Evolutionary conservation across 2,113 vertebrate species (phyloP).

Genomic region (Bostrychus sinensis): DNA sequence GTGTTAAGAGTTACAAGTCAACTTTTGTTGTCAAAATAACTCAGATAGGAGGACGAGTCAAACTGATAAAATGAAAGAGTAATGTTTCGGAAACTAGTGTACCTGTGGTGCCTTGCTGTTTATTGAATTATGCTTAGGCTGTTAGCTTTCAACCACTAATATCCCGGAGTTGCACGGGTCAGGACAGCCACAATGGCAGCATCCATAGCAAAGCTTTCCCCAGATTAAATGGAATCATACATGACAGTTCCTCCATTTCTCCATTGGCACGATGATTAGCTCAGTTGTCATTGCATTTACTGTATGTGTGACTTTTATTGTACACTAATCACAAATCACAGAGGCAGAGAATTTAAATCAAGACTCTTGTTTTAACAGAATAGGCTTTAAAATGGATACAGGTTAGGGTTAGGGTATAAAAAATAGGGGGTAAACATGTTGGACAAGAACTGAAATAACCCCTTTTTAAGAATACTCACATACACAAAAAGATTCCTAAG

Average conservation of each 20-base stretch:
- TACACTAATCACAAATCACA: neutral
- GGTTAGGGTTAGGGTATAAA: too few relatives aligned
- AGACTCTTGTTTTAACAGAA: neutral
- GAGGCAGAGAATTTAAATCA: neutral
- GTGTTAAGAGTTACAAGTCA: too few relatives aligned
- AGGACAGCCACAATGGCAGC: neutral
- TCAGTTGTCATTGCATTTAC: neutral
- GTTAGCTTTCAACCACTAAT: neutral
- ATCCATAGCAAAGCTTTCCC: neutral
- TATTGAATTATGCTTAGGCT: too few relatives aligned
- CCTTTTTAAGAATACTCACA: neutral
- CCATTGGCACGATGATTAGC: neutral
- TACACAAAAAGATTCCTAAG: neutral
- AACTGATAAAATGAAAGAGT: too few relatives aligned
- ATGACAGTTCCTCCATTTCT: neutral
- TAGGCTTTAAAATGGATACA: neutral
- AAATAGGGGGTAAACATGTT: neutral
- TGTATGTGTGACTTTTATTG: neutral
- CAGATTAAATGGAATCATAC: neutral
- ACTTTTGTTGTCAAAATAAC: too few relatives aligned
- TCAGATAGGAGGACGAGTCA: too few relatives aligned
- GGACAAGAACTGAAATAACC: neutral
- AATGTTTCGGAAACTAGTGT: too few relatives aligned
- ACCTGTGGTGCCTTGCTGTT: too few relatives aligned
- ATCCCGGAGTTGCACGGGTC: neutral